A percentile compares a stretch with the other conserved stretches of the same genome.
These are phyloP conservation scores for Sebastes baramenuke DNA, from an alignment of 2,797 vertebrate genomes.

Conservation along the genomic window DNA sequence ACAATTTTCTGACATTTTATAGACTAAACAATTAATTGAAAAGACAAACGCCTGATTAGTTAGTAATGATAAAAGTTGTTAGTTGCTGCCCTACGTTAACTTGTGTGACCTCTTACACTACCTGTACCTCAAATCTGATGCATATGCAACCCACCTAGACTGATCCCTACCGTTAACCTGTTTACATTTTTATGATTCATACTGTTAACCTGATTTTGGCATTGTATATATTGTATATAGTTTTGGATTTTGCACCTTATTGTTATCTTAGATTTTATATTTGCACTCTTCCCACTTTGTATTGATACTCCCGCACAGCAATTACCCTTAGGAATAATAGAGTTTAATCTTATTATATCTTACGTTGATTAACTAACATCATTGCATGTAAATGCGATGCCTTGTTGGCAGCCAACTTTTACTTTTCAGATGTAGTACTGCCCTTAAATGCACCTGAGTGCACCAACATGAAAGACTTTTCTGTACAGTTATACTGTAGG, in stretches of 20 bases:
- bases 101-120: not conserved
- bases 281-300: not conserved
- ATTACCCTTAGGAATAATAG: not conserved
- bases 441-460: not conserved
- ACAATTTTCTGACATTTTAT: not conserved
- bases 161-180: not conserved
- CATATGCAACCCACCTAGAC: not conserved
- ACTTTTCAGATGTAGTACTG: not conserved
- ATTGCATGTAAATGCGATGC: not conserved
- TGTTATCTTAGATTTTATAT: not conserved
- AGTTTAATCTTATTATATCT: not conserved
- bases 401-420: not conserved
- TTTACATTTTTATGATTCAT: not conserved
- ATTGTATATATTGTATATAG: not conserved
- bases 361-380: not conserved
- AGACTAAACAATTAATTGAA: not conserved
- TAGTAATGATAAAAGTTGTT: not conserved
- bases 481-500: not conserved
- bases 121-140: not conserved
- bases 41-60: not conserved
- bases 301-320: not conserved
- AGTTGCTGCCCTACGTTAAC: not conserved
- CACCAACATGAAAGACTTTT: not conserved
- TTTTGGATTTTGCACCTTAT: not conserved
- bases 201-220: no score